Evolutionary conservation across 2,797 vertebrate species (phyloP), one percentile per base, ranked within the genome.

Genomic region (Hoplostethus atlanticus): DNA sequence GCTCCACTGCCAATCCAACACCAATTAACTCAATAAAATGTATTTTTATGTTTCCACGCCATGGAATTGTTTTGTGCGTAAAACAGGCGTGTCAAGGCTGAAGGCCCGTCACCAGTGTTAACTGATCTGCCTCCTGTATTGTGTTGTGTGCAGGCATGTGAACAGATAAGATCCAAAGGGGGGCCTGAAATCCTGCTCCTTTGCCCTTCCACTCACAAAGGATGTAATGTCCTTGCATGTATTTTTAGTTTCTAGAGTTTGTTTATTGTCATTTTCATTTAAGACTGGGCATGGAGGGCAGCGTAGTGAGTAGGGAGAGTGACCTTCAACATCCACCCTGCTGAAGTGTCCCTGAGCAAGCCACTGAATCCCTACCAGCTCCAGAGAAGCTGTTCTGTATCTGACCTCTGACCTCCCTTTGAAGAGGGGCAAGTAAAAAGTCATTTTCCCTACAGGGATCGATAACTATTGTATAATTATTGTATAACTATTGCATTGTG

Each of bases 61-160:
- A 54, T 78, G 56, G 57, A 68, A 34, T 54, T 72, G 46, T 78
- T 84, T 62, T 30, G 58, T 80, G 72, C 3, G 6, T 66, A 60
- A 69, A 73, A 81, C 70, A 84, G 82, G 84, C 68, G 68, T 88
- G 84, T 88, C 76, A 34, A 72, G 65, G 75, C 81, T 80, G 67
- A 64, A 48, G 58, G 63, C 57, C 74, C 68, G 76, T 83, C 85
- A 81, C 74, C 63, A 70, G 54, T 8, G 76, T 84, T 51, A 83
- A 86, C 67, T 84, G 78, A 88, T 84, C 84, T 76, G 71, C 74
- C 80, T 81, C 71, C 68, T 79, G 79, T 84, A 79, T 76, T 71
- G 79, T 84, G 78, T 48, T 77, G 65, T 79, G 76, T 84, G 74
- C 66, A 67, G 77, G 46, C 79, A 83, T 72, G 72, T 81, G 79